Base-by-base conservation (phyloP, 2,797 vertebrate genomes). In the Borostomias antarcticus region DNA sequence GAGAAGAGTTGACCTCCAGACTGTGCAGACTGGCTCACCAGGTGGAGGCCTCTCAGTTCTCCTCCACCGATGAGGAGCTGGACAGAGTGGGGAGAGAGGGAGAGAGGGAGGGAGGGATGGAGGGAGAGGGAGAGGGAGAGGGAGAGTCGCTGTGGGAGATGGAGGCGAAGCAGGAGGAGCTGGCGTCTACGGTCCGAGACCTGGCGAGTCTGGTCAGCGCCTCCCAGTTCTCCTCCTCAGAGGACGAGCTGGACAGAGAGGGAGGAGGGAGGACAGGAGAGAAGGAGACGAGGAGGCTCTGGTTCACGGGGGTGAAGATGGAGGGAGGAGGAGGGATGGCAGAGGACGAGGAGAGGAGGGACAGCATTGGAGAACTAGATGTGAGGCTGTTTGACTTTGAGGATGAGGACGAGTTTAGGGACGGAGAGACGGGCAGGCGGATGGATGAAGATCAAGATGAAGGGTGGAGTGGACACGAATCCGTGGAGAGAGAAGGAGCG, bases 61-160 rank as follows among this genome's bases (percentile, higher is more conserved):
- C 86, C 23, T 92, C 88, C 64, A 89, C 89, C 0, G 89, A 91
- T 65, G 89, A 91, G n/a, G 89, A 89, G 65, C 65, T 86, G 66
- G 89, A 89, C 75, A 74, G 76, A 68, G 26, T 62, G 13, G 82
- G 83, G 4, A 3, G 74, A 0, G 73, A 67, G 61, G 60, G 79
- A 86, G 0, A 86, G 82, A 57, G 37, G 80, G n/a, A 83, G 80
- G 64, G 47, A 59, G 62, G 70, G n/a, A 4, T 74, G 66, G 13
- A 77, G 73, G 13, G 62, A 11, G n/a, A 68, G 68, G 33, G 79
- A 71, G 10, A 66, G 2, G 23, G 50, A 3, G 72, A 75, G 0
- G 77, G 78, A 11, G 82, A 81, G 45, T 33, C 25, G 17, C 70
- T 82, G 60, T 86, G 89, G 89, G 80, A 60, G 53, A 64, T 78